phyloP scores from a whole-genome alignment of 2,113 vertebrate genomes.

The Harpagus bidentatus region DNA sequence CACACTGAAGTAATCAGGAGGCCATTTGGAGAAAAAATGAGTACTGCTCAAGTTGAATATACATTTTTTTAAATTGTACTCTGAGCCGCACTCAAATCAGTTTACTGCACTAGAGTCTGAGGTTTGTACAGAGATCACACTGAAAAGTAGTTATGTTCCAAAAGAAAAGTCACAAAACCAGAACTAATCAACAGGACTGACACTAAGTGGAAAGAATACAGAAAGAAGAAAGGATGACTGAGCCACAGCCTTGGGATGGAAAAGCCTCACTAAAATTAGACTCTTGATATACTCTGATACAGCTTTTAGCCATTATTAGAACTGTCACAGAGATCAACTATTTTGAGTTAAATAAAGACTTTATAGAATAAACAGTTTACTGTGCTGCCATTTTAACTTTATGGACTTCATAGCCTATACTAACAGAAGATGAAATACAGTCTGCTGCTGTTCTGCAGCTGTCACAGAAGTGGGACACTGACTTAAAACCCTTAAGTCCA shows the following conservation, averaged over 20 bases:
- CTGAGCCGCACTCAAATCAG: not conserved
- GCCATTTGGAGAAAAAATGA: not conserved
- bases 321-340: not conserved
- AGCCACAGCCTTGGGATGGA: not conserved
- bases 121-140: not conserved
- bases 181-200: not conserved
- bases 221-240: not conserved
- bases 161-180: not conserved
- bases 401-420: not conserved
- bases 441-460: not conserved
- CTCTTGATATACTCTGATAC: not conserved
- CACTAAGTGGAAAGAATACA: not conserved
- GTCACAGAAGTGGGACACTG: not conserved
- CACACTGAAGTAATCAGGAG: not conserved
- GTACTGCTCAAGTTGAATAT: not conserved
- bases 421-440: not conserved
- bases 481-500: not conserved
- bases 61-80: not conserved
- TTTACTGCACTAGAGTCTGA: not conserved
- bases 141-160: not conserved
- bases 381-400: not conserved
- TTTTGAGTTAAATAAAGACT: slow-evolving; percentile 15
- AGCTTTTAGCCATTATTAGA: not conserved
- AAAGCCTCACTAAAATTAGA: slow-evolving; percentile 34
- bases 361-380: slow-evolving; percentile 15